Conservation (phyloP, 2,888 invertebrate species). For the Cataglyphis livida region DNA sequence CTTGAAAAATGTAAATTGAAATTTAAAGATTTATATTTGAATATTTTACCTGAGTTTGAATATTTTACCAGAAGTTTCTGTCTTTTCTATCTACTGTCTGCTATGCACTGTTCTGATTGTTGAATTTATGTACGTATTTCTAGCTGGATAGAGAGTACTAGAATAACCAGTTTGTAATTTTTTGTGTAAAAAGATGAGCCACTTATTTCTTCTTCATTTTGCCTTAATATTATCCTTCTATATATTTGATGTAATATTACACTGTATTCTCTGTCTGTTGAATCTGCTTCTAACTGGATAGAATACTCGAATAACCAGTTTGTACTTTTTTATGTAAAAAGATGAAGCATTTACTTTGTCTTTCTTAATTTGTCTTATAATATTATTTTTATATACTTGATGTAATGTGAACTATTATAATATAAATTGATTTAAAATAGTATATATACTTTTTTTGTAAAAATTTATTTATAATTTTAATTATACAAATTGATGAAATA, state of each 20-base stretch:
- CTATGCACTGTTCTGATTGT: not conserved
- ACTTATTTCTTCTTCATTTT: slow-evolving; percentile 12
- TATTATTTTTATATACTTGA: slow-evolving; percentile 33
- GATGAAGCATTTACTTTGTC: not conserved
- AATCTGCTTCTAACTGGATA: not conserved
- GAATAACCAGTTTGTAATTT: slow-evolving; percentile 27
- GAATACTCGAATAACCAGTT: slow-evolving; percentile 32
- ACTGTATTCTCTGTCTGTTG: not conserved
- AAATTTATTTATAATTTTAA: slow-evolving; percentile 6
- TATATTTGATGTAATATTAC: slow-evolving; percentile 24
- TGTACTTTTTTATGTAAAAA: slow-evolving; percentile 4
- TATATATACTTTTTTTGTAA: slow-evolving; percentile 5
- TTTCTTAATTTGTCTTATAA: not conserved
- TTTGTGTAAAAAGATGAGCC: not conserved
- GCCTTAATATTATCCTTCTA: slow-evolving; percentile 2
- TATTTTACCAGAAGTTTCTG: not conserved
- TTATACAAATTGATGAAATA: not conserved
- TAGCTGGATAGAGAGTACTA: not conserved
- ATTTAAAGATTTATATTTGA: slow-evolving; percentile 2
- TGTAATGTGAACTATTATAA: slow-evolving; percentile 20
- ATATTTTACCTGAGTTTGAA: not conserved
- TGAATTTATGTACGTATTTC: not conserved
- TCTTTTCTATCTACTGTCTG: not conserved
- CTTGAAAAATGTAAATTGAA: not conserved
- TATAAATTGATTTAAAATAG: not conserved